A percentile compares a stretch with the other conserved stretches of the same genome.
Evolutionary conservation across 2,888 invertebrate genomes (phyloP).

Genomic region (Lasius platythorax): DNA sequence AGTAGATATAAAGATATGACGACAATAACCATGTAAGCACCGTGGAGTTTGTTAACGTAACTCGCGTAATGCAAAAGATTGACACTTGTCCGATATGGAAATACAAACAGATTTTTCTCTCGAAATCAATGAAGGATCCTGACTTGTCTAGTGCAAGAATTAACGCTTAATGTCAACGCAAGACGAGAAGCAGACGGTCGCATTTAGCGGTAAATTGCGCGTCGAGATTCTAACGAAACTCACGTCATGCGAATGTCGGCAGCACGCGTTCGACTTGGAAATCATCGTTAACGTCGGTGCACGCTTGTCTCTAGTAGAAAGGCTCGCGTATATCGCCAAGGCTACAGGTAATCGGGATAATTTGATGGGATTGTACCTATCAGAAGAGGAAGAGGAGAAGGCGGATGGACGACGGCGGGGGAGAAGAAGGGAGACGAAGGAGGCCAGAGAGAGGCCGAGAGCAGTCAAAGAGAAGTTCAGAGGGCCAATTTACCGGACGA

Average conservation of each 20-base stretch:
- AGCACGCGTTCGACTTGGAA: conserved; percentile 59
- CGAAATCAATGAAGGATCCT: neutral
- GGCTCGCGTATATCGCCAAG: conserved; percentile 74
- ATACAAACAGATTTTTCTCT: neutral
- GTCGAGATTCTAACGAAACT: conserved; percentile 21
- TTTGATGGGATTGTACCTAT: conserved; percentile 80
- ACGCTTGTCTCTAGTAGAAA: conserved; percentile 71
- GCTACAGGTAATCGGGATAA: conserved; percentile 80
- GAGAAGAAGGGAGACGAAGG: conserved; percentile 50
- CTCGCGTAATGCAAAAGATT: neutral
- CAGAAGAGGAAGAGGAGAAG: conserved; percentile 54
- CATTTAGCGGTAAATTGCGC: conserved; percentile 24
- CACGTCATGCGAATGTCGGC: conserved; percentile 30
- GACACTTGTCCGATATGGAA: neutral
- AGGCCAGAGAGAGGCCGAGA: conserved; percentile 37
- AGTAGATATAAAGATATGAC: conserved; percentile 8
- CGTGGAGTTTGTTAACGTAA: conserved; percentile 7
- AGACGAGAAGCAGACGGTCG: neutral
- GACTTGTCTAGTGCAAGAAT: neutral
- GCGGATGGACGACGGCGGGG: conserved; percentile 29
- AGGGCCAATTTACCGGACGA: conserved; percentile 76
- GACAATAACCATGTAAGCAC: conserved; percentile 13
- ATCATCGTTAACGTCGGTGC: conserved; percentile 70
- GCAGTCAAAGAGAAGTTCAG: conserved; percentile 49
- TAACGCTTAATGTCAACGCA: neutral